phyloP scores from a whole-genome alignment of 2,888 invertebrate species.

The Pocota personata region DNA sequence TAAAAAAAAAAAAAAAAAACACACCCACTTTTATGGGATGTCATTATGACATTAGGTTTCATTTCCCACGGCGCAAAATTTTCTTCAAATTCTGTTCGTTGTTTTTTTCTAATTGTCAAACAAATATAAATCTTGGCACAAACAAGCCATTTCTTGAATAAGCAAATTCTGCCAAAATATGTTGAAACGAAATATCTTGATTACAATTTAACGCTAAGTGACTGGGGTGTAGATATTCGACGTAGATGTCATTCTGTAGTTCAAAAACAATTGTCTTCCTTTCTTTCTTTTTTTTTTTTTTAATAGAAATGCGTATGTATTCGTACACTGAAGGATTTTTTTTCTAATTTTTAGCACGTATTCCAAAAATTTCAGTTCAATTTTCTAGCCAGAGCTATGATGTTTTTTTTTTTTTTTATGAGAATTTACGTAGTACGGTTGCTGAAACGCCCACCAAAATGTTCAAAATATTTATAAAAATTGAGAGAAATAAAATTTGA shows the following conservation, averaged over 20 bases:
- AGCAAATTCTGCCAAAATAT: conserved; percentile 56
- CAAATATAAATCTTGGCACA: conserved; percentile 67
- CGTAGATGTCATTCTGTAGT: not conserved
- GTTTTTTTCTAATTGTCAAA: conserved; percentile 18
- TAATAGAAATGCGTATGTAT: no score
- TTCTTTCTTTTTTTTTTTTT: not conserved
- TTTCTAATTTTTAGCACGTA: conserved; percentile 25
- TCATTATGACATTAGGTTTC: conserved; percentile 1
- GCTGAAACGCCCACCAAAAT: conserved; percentile 32
- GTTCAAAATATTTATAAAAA: conserved; percentile 44
- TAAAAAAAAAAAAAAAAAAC: not conserved
- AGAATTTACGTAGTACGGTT: not conserved
- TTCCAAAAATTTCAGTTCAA: conserved; percentile 6
- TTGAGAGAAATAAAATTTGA: not conserved
- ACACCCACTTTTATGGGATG: conserved; percentile 33
- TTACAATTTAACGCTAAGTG: conserved; percentile 59
- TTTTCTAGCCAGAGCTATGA: not conserved
- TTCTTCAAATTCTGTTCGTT: not conserved
- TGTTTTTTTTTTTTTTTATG: not conserved
- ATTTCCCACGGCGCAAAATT: conserved; percentile 21
- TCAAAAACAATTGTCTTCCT: conserved; percentile 12
- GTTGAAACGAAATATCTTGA: conserved; percentile 65
- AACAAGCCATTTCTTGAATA: conserved; percentile 42
- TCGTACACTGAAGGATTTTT: not conserved
- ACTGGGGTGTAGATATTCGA: not conserved